These are phyloP conservation scores for Cacatua alba DNA, from an alignment of 2,113 vertebrate species.

Conservation along the genomic window DNA sequence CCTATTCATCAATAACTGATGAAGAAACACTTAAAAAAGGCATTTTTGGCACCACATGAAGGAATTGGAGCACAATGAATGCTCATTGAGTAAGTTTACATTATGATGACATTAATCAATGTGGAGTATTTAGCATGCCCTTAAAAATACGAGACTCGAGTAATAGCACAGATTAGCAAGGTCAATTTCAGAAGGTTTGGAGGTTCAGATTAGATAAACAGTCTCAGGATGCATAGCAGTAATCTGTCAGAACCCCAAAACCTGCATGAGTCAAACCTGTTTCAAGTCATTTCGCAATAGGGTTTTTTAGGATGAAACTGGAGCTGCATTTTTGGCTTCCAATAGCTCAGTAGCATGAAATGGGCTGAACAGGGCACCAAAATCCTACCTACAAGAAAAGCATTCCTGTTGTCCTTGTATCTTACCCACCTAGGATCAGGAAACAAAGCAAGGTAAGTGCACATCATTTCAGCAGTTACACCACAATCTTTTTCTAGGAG, in stretches of 20 bases:
- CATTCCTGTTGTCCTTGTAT: background rate
- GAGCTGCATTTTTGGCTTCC: background rate
- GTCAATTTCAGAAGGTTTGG: background rate
- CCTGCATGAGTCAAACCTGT: background rate
- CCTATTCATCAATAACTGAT: background rate
- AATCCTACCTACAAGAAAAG: accelerated
- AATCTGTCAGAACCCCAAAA: background rate
- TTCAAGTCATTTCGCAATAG: background rate
- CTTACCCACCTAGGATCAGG: background rate
- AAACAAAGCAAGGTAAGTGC: background rate
- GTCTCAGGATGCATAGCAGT: background rate
- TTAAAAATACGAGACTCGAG: background rate
- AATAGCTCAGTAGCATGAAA: background rate
- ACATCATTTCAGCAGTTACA: background rate
- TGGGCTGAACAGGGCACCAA: background rate
- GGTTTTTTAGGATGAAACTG: background rate
- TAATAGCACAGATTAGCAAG: background rate
- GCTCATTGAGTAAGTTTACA: background rate
- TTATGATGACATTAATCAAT: background rate
- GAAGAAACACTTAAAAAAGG: background rate
- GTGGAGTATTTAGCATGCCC: background rate
- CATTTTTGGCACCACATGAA: background rate
- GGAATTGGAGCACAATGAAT: background rate
- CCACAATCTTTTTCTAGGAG: background rate
- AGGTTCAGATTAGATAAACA: background rate